phyloP scores from a whole-genome alignment of 2,797 vertebrate species.

The Harpagifer antarcticus region DNA sequence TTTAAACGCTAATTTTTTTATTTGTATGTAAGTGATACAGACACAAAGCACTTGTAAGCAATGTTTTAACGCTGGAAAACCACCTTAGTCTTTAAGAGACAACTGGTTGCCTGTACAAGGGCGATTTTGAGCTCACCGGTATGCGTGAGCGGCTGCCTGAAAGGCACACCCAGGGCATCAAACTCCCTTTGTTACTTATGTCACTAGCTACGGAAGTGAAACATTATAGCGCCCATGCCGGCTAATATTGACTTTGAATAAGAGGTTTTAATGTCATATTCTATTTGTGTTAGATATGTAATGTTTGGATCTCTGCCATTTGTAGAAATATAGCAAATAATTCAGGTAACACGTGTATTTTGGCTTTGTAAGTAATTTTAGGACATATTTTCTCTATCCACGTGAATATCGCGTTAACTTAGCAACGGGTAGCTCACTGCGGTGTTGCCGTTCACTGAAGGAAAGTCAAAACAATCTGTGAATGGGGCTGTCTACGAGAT shows the following conservation, averaged over 20 bases:
- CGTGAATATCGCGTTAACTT: slow-evolving; percentile 42
- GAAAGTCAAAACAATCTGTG: slow-evolving; percentile 2
- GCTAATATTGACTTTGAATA: slow-evolving; percentile 68
- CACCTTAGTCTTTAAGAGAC: no score
- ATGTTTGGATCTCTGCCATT: neutral
- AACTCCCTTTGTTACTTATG: accelerated
- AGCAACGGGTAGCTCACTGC: neutral
- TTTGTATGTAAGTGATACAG: no score
- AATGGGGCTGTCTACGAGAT: neutral
- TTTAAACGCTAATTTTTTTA: no score
- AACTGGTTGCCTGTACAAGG: neutral
- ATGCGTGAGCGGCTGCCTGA: slow-evolving; percentile 19
- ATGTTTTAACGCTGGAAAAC: no score
- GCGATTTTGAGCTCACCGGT: neutral
- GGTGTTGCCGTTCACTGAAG: neutral
- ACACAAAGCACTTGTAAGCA: neutral
- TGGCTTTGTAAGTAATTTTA: neutral
- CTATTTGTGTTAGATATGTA: neutral
- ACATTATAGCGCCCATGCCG: slow-evolving; percentile 44
- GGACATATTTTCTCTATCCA: slow-evolving; percentile 22
- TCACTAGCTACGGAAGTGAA: slow-evolving; percentile 67
- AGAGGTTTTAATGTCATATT: neutral
- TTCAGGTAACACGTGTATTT: no score
- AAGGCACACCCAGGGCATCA: neutral
- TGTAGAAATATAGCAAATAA: neutral